Percentiles rank a stretch among this genome's conserved stretches.
phyloP scores from a whole-genome alignment of 2,797 vertebrate species.

The Dendrocincla fuliginosa region DNA sequence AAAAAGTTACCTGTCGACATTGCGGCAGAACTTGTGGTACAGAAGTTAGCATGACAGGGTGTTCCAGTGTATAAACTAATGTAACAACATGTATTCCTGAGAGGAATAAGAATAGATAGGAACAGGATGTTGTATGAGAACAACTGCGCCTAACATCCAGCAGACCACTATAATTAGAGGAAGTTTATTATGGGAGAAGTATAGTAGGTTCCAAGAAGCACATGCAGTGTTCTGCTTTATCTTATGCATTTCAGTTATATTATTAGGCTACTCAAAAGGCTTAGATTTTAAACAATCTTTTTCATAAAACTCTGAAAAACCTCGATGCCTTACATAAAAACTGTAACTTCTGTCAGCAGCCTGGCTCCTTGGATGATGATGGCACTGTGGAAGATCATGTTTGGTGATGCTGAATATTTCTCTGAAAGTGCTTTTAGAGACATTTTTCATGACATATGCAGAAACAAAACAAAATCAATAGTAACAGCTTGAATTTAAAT shows the following conservation, averaged over 20 bases:
- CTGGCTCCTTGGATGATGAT: not conserved
- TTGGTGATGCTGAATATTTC: not conserved
- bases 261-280: not conserved
- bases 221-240: not conserved
- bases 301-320: not conserved
- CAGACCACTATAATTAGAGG: not conserved
- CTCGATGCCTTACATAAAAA: not conserved
- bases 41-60: not conserved
- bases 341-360: not conserved
- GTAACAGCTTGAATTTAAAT: constrained; percentile 39
- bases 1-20: not conserved
- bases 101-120: not conserved
- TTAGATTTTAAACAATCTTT: not conserved
- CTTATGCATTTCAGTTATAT: not conserved
- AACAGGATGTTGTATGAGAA: not conserved
- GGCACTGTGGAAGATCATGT: not conserved
- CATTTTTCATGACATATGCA: not conserved
- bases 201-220: not conserved
- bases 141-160: not conserved
- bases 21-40: not conserved
- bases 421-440: not conserved
- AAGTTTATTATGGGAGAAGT: not conserved
- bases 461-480: constrained; percentile 19
- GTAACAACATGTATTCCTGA: not conserved
- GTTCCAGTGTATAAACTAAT: not conserved